These are phyloP conservation scores for Nomada goodeniana DNA, from an alignment of 2,888 invertebrate genomes.

Conservation along the genomic window DNA sequence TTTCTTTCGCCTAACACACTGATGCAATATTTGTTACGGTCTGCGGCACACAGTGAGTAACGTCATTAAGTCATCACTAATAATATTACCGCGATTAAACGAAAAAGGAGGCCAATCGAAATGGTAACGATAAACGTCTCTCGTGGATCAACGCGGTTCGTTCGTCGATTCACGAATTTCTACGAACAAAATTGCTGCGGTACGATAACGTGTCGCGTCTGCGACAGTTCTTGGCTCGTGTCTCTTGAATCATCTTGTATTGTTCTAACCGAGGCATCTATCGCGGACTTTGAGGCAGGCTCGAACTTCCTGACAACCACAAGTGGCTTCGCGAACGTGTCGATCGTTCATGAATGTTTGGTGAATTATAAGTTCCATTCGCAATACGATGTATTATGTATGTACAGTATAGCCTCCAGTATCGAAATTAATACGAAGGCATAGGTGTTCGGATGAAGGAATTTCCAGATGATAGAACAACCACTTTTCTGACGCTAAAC, in stretches of 20 bases:
- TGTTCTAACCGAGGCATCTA: background rate
- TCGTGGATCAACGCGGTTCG: background rate
- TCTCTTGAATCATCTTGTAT: background rate
- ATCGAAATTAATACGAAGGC: no score
- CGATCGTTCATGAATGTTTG: no score
- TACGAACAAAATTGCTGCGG: background rate
- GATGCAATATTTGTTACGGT: slow-evolving; percentile 24
- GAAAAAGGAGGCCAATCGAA: slow-evolving; percentile 7
- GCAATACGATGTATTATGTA: no score
- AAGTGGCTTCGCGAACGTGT: no score
- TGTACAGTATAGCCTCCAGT: no score
- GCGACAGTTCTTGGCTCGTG: background rate
- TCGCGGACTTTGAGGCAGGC: no score
- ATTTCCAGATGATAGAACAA: no score
- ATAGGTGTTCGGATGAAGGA: no score
- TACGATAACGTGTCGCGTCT: background rate
- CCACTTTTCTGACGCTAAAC: no score
- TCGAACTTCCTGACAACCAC: background rate
- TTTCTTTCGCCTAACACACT: background rate
- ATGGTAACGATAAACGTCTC: background rate
- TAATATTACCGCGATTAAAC: slow-evolving; percentile 11
- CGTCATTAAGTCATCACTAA: slow-evolving; percentile 31
- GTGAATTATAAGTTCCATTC: no score
- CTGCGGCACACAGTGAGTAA: background rate
- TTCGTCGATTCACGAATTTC: background rate